Evolutionary conservation across 92 coral and sea anemone species (phyloP).

Genomic region (Muricea muricata): DNA sequence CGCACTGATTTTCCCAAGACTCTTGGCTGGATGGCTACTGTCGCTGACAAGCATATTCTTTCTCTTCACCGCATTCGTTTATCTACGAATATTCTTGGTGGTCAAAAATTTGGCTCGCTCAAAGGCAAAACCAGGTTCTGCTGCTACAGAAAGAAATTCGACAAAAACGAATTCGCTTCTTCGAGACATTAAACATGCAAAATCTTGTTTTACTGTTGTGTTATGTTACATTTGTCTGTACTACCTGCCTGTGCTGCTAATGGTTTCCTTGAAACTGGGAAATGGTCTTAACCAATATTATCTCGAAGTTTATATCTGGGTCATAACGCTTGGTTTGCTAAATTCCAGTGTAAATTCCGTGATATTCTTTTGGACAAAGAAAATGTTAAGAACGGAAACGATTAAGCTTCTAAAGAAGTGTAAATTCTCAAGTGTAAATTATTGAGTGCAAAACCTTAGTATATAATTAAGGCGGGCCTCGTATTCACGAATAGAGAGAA

Average conservation of each 20-base stretch:
- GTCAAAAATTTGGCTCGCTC: neutral
- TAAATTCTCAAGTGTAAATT: too few relatives aligned
- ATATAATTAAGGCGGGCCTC: too few relatives aligned
- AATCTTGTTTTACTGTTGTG: neutral
- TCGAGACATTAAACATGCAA: neutral
- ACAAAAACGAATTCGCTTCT: neutral
- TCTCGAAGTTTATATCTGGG: neutral
- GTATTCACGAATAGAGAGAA: too few relatives aligned
- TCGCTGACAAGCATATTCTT: neutral
- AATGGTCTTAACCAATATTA: too few relatives aligned
- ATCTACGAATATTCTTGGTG: conserved; percentile 21
- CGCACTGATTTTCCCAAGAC: neutral
- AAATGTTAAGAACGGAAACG: neutral
- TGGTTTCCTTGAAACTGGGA: too few relatives aligned
- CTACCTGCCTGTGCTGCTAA: neutral
- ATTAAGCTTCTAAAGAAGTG: too few relatives aligned
- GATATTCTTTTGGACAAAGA: neutral
- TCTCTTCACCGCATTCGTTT: conserved; percentile 25
- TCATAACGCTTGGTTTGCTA: neutral
- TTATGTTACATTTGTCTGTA: neutral
- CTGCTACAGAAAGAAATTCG: too few relatives aligned
- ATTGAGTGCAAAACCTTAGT: too few relatives aligned
- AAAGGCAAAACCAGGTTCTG: too few relatives aligned
- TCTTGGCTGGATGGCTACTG: neutral
- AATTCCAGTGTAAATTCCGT: neutral